phyloP scores from a whole-genome alignment of 2,888 invertebrate genomes.

The Corbicula japonica region DNA sequence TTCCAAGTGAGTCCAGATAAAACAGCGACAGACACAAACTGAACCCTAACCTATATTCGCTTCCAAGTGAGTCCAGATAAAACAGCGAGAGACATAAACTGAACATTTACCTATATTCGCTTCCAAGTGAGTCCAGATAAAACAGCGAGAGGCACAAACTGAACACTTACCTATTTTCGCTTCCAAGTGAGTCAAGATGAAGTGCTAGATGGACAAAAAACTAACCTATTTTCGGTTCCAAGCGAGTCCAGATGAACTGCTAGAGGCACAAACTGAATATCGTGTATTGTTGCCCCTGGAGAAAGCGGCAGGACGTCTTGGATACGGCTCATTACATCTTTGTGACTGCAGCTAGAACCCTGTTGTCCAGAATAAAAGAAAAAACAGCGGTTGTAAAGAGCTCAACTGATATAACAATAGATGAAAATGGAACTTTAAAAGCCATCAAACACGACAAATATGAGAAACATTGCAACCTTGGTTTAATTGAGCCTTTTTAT shows the following conservation, averaged over 20 bases:
- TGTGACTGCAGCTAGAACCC: constrained; percentile 56
- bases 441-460: background rate
- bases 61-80: no score
- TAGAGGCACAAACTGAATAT: constrained; percentile 64
- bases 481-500: background rate
- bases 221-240: constrained; percentile 53
- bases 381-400: background rate
- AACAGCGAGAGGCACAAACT: no score
- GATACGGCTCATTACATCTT: constrained; percentile 57
- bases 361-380: constrained; percentile 2
- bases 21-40: no score
- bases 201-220: no score
- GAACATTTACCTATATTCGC: no score
- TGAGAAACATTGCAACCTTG: background rate
- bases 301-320: constrained; percentile 39
- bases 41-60: no score
- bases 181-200: no score
- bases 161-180: no score
- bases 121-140: no score
- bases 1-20: no score
- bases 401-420: background rate
- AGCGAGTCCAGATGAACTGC: constrained; percentile 50
- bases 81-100: no score
- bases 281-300: constrained; percentile 52
- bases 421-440: background rate